Evolutionary conservation across 2,797 vertebrate species (phyloP).

Genomic region (Arremon brunneinucha): DNA sequence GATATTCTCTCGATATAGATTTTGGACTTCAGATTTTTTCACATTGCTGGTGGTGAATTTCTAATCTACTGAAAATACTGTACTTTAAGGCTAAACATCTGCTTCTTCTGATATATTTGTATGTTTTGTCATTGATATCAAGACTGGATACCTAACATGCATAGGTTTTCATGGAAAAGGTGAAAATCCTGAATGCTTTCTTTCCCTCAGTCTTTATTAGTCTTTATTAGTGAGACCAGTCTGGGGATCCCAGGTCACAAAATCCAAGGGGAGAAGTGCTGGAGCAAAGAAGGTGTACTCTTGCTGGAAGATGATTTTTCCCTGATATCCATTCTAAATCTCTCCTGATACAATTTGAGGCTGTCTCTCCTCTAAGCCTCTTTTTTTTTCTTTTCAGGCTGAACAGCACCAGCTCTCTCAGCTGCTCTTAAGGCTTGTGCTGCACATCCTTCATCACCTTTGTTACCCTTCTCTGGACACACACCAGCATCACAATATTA

Average conservation of each 20-base stretch:
- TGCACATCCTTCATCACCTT: not conserved
- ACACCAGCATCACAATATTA: not conserved
- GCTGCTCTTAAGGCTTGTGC: not conserved
- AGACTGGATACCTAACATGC: not conserved
- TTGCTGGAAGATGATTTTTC: not conserved
- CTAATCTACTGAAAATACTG: not conserved
- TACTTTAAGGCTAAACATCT: not conserved
- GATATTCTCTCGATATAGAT: not conserved
- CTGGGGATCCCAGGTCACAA: not conserved
- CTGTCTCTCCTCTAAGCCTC: not conserved
- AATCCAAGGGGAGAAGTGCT: not conserved
- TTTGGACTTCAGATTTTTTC: rapidly evolving
- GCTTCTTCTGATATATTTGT: not conserved
- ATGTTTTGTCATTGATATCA: not conserved
- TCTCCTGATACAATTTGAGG: not conserved
- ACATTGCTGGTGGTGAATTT: not conserved
- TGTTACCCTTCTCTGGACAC: not conserved
- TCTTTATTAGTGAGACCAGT: not conserved
- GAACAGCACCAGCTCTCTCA: not conserved
- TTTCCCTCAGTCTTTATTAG: not conserved
- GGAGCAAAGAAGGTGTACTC: not conserved
- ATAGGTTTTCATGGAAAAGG: not conserved
- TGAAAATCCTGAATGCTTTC: not conserved
- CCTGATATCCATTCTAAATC: not conserved
- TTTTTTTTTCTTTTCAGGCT: not conserved